Evolutionary conservation across 2,888 invertebrate species (phyloP), one percentile per base, ranked within the genome.

Genomic region (Drosophila tripunctata): DNA sequence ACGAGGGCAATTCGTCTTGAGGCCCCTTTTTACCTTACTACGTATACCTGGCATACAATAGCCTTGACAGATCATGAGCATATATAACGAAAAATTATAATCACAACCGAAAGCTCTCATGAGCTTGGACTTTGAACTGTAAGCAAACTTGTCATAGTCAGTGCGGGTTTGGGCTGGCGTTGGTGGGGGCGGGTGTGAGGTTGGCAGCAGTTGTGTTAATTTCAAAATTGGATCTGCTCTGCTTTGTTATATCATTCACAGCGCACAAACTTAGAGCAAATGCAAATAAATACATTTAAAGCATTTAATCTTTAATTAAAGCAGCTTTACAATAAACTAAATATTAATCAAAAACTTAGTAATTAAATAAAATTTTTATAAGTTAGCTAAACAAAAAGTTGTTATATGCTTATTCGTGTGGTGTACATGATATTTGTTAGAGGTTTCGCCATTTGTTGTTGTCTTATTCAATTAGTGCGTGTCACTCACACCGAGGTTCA

Each of bases 101-200:
- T 24, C 36, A 52, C 17, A 57, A 17, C 24, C 41, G n/a, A 17
- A 21, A 21, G 27, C 33, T 52, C 22, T 56, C 54, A 60, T 41
- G 10, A 40, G 15, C n/a, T 45, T 78, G 85, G 85, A 80, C 79
- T 84, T 84, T 84, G 75, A 62, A 84, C 79, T 56, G 55, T 36
- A 61, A 56, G 63, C 60, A 57, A 75, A 70, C 67, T 66, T 70
- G 51, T 66, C 17, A 27, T 22, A 22, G 35, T 48, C 17, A 36
- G n/a, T n/a, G n/a, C n/a, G n/a, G n/a, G n/a, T n/a, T n/a, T n/a
- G n/a, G n/a, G n/a, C n/a, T n/a, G n/a, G n/a, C n/a, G n/a, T n/a
- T n/a, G n/a, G n/a, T 47, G 24, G 14, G 15, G 3, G 6, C 10
- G 22, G n/a, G 12, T 7, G 8, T 19, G 24, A 15, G 22, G 12